Evolutionary conservation across 2,888 invertebrate genomes (phyloP).

Genomic region (Volucella inanis): DNA sequence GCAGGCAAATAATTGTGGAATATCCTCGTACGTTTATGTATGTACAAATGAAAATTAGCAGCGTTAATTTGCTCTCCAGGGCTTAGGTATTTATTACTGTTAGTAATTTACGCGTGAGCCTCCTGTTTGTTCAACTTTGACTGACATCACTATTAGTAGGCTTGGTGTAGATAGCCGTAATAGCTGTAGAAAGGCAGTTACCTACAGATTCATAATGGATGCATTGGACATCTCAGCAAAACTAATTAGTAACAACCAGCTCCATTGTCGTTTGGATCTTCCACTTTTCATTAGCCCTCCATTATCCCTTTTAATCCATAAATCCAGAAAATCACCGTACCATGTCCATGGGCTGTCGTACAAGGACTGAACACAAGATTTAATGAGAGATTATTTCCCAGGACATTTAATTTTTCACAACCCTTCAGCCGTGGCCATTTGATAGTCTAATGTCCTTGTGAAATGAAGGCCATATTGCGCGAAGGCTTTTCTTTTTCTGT

Average conservation of each 20-base stretch:
- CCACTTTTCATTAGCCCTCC: conserved; percentile 65
- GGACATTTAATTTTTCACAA: conserved; percentile 74
- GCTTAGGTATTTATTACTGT: conserved; percentile 29
- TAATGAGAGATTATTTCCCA: conserved; percentile 73
- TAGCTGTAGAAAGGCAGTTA: too few species aligned
- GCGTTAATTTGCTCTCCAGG: conserved; percentile 10
- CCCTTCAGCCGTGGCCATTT: conserved; percentile 68
- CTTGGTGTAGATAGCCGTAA: neutral
- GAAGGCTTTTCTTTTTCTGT: conserved; percentile 40
- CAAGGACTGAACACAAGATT: conserved; percentile 72
- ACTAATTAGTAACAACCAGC: conserved; percentile 58
- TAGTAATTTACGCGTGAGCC: conserved; percentile 38
- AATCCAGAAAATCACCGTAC: conserved; percentile 72
- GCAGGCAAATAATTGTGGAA: conserved; percentile 35
- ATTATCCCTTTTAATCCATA: conserved; percentile 71
- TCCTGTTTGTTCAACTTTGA: conserved; percentile 8
- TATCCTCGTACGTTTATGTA: neutral
- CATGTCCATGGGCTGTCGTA: conserved; percentile 73
- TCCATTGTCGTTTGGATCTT: conserved; percentile 62
- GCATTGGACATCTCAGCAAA: conserved; percentile 39
- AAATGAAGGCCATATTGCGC: conserved; percentile 63
- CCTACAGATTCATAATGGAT: conserved; percentile 17
- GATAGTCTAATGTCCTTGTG: conserved; percentile 66
- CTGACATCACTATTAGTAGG: conserved; percentile 13
- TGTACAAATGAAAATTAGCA: neutral